Evolutionary conservation across 2,888 invertebrate genomes (phyloP).

Genomic region (Oscheius sp.): DNA sequence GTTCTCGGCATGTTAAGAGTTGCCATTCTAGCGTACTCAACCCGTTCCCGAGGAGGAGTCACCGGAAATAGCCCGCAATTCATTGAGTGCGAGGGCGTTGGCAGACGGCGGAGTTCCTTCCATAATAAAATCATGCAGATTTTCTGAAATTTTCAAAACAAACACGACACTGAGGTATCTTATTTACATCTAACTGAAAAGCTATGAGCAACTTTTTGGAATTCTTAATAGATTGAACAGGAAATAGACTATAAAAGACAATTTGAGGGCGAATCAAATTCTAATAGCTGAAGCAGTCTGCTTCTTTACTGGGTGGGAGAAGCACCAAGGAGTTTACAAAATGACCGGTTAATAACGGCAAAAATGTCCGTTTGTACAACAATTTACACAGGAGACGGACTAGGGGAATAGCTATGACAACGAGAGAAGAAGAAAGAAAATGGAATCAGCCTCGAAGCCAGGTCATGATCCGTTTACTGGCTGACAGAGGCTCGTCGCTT

Average conservation of each 20-base stretch:
- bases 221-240: background rate
- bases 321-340: conserved; percentile 9
- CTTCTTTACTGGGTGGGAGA: conserved; percentile 1
- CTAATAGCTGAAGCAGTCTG: background rate
- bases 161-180: conserved; percentile 19
- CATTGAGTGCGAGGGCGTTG: conserved; percentile 26
- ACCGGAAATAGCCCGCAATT: conserved; percentile 25
- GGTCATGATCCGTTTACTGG: conserved; percentile 54
- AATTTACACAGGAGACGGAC: conserved; percentile 20
- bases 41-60: background rate
- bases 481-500: conserved; percentile 55
- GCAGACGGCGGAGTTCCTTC: conserved; percentile 12
- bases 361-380: conserved; percentile 16
- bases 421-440: background rate
- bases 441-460: conserved; percentile 25
- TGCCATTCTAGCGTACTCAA: conserved; percentile 8
- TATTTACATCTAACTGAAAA: conserved; percentile 11
- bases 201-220: conserved; percentile 22
- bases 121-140: conserved; percentile 8
- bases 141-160: conserved; percentile 3
- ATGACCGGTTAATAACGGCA: conserved; percentile 31
- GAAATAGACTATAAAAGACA: background rate
- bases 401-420: conserved; percentile 1
- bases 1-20: background rate
- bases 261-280: too few relatives aligned